A percentile compares a stretch with the other conserved stretches of the same genome.
phyloP scores from a whole-genome alignment of 2,888 invertebrate species.

The Rhagophthalmus giganteus region DNA sequence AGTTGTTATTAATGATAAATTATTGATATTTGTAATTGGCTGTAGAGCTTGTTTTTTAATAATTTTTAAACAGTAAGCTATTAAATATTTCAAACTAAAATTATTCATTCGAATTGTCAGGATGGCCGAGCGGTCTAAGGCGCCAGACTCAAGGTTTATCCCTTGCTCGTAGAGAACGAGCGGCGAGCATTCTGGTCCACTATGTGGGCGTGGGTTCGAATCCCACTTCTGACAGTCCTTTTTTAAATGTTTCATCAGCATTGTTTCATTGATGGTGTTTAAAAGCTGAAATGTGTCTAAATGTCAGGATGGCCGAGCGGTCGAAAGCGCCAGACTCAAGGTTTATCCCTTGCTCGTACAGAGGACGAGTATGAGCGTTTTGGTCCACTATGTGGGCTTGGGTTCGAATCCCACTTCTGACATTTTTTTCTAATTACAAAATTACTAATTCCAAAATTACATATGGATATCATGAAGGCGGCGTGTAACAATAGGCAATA shows the following conservation, averaged over 20 bases:
- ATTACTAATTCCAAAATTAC: too few relatives aligned
- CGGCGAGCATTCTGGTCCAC: conserved; percentile 57
- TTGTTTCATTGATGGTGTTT: too few relatives aligned
- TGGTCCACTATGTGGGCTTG: conserved; percentile 57
- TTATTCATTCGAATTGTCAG: conserved; percentile 69
- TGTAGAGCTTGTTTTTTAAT: conserved; percentile 34
- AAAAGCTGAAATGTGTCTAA: too few relatives aligned
- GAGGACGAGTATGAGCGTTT: conserved; percentile 55
- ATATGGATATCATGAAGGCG: too few relatives aligned
- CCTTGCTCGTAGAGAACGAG: conserved; percentile 46
- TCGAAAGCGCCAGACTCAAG: conserved; percentile 82
- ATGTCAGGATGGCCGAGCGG: conserved; percentile 86
- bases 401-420: conserved; percentile 54
- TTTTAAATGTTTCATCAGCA: too few relatives aligned
- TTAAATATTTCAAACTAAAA: too few relatives aligned
- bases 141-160: conserved; percentile 69
- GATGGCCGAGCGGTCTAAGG: conserved; percentile 92
- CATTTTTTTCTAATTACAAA: too few relatives aligned
- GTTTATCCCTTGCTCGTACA: conserved; percentile 49
- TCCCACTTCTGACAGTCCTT: conserved; percentile 46
- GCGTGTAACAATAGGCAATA: too few relatives aligned
- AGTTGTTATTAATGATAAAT: background rate
- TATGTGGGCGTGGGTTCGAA: conserved; percentile 58
- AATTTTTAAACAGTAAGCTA: too few relatives aligned
- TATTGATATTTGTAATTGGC: conserved; percentile 23